Evolutionary conservation across 2,113 vertebrate species (phyloP).

Genomic region (Chunga burmeisteri): DNA sequence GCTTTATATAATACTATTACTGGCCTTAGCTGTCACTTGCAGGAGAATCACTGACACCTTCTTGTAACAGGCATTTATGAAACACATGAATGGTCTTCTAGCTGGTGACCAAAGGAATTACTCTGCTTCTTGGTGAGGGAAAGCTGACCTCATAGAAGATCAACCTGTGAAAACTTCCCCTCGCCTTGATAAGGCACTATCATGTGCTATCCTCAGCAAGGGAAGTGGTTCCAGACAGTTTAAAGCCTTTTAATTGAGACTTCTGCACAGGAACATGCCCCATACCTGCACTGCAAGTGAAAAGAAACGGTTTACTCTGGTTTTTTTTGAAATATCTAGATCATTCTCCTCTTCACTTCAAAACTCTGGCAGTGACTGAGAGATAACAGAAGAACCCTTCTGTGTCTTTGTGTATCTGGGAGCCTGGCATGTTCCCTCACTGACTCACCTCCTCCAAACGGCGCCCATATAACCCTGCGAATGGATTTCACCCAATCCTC

Average conservation of each 20-base stretch:
- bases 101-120: not conserved
- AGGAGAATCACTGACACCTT: not conserved
- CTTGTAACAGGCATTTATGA: not conserved
- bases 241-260: not conserved
- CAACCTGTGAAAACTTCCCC: not conserved
- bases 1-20: not conserved
- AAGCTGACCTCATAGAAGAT: not conserved
- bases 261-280: not conserved
- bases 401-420: not conserved
- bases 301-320: not conserved
- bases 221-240: not conserved
- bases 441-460: conserved; percentile 95
- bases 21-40: not conserved
- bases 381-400: not conserved
- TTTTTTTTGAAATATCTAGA: not conserved
- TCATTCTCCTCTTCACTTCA: not conserved
- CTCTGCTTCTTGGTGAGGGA: not conserved
- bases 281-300: not conserved
- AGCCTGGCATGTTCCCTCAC: not conserved
- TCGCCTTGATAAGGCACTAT: not conserved
- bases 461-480: conserved; percentile 97
- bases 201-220: not conserved
- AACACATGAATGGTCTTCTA: not conserved
- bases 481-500: conserved; percentile 99
- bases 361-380: not conserved